Evolutionary conservation across 2,113 vertebrate genomes (phyloP).

Genomic region (Platysternon megacephalum): DNA sequence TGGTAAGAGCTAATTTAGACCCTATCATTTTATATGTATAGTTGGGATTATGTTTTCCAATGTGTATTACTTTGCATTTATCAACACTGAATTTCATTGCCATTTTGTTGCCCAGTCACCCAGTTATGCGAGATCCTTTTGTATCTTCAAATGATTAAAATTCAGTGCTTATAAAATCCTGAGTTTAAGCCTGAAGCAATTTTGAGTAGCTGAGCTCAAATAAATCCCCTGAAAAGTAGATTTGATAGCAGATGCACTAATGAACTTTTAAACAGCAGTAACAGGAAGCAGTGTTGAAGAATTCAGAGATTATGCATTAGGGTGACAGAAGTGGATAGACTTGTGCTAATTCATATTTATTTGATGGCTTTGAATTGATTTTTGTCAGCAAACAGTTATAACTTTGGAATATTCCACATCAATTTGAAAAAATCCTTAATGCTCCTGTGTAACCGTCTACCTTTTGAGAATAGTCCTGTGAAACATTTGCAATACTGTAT

Average conservation of each 20-base stretch:
- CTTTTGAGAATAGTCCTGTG: neutral
- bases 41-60: too few relatives aligned
- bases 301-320: neutral
- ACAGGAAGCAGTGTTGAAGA: neutral
- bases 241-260: constrained; percentile 44
- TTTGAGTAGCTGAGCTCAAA: constrained; percentile 31
- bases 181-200: neutral
- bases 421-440: accelerated
- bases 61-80: too few relatives aligned
- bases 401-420: neutral
- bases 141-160: neutral
- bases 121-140: too few relatives aligned
- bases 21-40: too few relatives aligned
- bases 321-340: constrained; percentile 1
- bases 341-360: neutral
- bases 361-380: neutral
- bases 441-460: neutral
- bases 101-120: too few relatives aligned
- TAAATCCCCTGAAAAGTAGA: constrained; percentile 35
- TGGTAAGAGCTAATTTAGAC: too few relatives aligned
- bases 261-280: neutral
- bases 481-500: neutral
- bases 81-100: too few relatives aligned
- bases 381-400: constrained; percentile 6
- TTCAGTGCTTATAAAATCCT: constrained; percentile 6